Evolutionary conservation across 2,113 vertebrate species (phyloP), one percentile per base, ranked within the genome.

Genomic region (Oreotrochilus melanogaster): DNA sequence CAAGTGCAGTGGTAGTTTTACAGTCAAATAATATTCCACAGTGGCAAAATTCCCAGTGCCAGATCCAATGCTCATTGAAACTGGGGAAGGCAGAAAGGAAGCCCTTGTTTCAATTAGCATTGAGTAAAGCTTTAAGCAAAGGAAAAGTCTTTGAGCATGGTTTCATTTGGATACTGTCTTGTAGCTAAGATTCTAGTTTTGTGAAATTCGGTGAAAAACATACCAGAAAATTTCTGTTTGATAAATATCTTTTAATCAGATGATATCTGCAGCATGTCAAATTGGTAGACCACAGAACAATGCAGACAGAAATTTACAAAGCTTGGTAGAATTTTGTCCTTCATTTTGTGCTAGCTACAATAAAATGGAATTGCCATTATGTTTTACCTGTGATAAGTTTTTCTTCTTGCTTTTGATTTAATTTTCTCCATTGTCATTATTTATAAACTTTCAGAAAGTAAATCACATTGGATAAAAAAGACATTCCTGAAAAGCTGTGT

Each of bases 191-290:
- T 3, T 6, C 23, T 6, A 28, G 2, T 47, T 81, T 42, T 53
- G 22, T 91, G 5, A 35, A 54, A 51, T 67, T 42, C 21, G 39
- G 8, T 60, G 48, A 37, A 64, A 92, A 67, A 1, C 78, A 1
- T 57, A 53, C 4, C 1, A 45, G 54, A 60, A n/a, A 23, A 7
- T 0, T 4, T 66, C 8, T 78, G 1, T 64, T 12, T 43, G 3
- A 33, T 64, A 51, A 3, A 60, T 4, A 6, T 25, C 2, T 48
- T 79, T 47, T 61, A 39, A 51, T 72, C 10, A 51, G 22, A 71
- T 42, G 5, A 2, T 64, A 42, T 18, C 48, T 73, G 48, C 3
- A 61, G 25, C 21, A 73, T 42, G 7, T 10, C 4, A 65, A 62
- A 76, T 14, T 70, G 6, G 2, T 30, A 86, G 23, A 35, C 7